Percentiles rank a stretch among this genome's conserved stretches.
phyloP scores from a whole-genome alignment of 2,888 invertebrate genomes.

The Volucella inflata region DNA sequence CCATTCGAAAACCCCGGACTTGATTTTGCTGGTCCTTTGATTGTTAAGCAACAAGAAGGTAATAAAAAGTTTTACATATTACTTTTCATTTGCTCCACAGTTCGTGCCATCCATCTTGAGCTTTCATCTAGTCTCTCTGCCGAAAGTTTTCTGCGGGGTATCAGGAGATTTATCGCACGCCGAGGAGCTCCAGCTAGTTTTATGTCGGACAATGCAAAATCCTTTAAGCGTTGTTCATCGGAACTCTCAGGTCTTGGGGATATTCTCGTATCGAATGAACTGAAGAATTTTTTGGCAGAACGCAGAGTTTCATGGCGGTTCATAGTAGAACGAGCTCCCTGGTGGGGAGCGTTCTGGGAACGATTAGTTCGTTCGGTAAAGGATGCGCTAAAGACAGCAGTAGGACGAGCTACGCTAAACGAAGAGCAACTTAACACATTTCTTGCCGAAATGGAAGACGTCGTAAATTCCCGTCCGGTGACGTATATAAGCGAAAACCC shows the following conservation, averaged over 20 bases:
- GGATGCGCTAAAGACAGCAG: conserved; percentile 5
- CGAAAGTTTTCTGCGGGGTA: conserved; percentile 10
- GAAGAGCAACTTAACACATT: conserved; percentile 6
- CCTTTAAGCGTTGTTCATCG: no score
- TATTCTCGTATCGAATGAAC: no score
- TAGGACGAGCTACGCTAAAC: no score
- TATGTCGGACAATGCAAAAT: no score
- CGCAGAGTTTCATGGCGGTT: no score
- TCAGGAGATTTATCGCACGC: conserved; percentile 11
- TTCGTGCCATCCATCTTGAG: conserved; percentile 9
- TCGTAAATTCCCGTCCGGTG: conserved; percentile 6
- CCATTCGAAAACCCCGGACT: no score
- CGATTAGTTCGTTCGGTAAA: conserved; percentile 20
- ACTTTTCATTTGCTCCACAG: conserved; percentile 17
- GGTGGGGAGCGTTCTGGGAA: conserved; percentile 20
- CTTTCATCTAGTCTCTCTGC: background rate
- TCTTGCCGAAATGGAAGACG: background rate
- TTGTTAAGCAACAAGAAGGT: no score
- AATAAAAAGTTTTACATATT: conserved; percentile 2
- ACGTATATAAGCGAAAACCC: conserved; percentile 16
- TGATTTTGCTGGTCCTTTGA: no score
- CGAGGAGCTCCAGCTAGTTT: no score
- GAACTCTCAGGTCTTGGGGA: no score
- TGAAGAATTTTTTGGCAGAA: no score
- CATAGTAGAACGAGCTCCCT: no score